Base-by-base conservation (phyloP, 2,113 vertebrate genomes). In the Ascaphus truei region DNA sequence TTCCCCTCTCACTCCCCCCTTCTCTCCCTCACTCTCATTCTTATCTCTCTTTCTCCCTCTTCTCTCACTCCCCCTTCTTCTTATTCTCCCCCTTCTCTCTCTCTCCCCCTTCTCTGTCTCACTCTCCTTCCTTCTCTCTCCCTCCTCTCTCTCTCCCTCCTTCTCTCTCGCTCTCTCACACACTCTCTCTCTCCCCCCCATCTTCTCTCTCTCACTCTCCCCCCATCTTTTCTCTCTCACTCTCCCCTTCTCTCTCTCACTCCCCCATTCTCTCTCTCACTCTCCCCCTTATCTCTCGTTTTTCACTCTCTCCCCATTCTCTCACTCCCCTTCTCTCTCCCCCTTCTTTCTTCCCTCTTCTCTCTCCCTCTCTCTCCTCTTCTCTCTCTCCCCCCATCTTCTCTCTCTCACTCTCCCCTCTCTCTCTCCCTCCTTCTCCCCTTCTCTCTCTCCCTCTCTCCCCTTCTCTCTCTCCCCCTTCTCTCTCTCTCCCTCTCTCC, bases 241-340 rank as follows among this genome's bases (percentile, higher is more conserved):
- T 57, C 15, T 59, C 13, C 62, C 2, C 39, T 10, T 1, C n/a
- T 61, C 18, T 55, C 34, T 20, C 15, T 47, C 51, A 58, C 26
- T 50, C 43, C 39, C 31, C 45, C 31, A 1, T 52, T 47, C 66
- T 73, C 11, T 58, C 8, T 27, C 26, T 65, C 43, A 29, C 48
- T 41, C 23, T 65, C 50, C 59, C 27, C 58, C 34, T 30, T 41
- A 33, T 18, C 62, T 56, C 59, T 57, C 45, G 26, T 63, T 67
- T 9, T 39, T n/a, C 26, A 2, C 15, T 53, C 7, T n/a, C 10
- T 6, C 7, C 37, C 13, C 13, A 4, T 41, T 37, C 12, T 1
- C 41, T n/a, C 5, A n/a, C 22, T 15, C 13, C 7, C 7, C 31
- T 22, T 27, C 26, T 20, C 7, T n/a, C 1, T 12, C 48, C 37